Evolutionary conservation across 2,888 invertebrate species (phyloP).

Genomic region (Cerastis rubricosa): DNA sequence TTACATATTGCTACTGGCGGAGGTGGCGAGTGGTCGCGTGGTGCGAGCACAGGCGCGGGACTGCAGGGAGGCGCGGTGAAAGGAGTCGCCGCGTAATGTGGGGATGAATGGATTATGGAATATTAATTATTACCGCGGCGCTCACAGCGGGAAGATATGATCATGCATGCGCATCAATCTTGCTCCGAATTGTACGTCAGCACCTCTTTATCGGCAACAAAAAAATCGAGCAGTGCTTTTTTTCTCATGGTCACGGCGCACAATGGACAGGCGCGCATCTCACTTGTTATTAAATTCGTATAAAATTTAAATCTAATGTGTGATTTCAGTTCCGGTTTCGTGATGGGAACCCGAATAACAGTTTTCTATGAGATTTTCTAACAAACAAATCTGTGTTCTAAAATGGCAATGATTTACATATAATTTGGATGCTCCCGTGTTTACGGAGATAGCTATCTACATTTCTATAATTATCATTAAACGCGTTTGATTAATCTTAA

Average conservation of each 20-base stretch:
- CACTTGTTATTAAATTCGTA: constrained; percentile 91
- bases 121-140: constrained; percentile 85
- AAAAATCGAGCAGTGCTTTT: constrained; percentile 83
- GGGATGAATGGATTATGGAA: constrained; percentile 87
- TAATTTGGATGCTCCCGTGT: constrained; percentile 71
- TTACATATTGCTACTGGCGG: constrained; percentile 83
- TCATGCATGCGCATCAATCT: constrained; percentile 88
- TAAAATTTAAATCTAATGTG: constrained; percentile 90
- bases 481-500: constrained; percentile 61
- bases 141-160: constrained; percentile 86
- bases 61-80: constrained; percentile 75
- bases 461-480: constrained; percentile 67
- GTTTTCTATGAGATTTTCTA: constrained; percentile 80
- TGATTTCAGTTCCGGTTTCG: constrained; percentile 89
- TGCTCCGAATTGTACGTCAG: constrained; percentile 86
- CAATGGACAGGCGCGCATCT: constrained; percentile 85
- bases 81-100: constrained; percentile 75
- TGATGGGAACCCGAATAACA: constrained; percentile 86
- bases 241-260: constrained; percentile 86
- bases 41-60: constrained; percentile 35
- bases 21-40: constrained; percentile 57
- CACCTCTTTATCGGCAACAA: constrained; percentile 88
- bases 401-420: constrained; percentile 77
- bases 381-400: constrained; percentile 74
- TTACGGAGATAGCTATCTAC: constrained; percentile 73